Evolutionary conservation across 2,888 invertebrate species (phyloP), one percentile per base, ranked within the genome.

Genomic region (Ochropleura leucogaster): DNA sequence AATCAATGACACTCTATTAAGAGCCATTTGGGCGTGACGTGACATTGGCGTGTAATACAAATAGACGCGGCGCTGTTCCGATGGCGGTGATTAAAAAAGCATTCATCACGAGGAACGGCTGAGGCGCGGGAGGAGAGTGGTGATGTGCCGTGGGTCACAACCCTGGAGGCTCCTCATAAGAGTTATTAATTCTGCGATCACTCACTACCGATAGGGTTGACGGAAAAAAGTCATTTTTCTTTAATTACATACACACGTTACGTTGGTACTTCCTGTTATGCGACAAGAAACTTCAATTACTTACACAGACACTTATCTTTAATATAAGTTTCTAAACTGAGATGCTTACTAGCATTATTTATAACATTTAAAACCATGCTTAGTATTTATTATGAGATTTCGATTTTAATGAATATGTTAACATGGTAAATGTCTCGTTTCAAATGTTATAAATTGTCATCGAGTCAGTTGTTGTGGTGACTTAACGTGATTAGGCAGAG

Each of bases 131-230:
- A 3, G n/a, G 18, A 3, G 9, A n/a, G 6, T 3, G 18, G 30
- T 73, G 84, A 70, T 68, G 70, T 81, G 66, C 74, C 68, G 73
- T 68, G 74, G 66, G 68, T 79, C 85, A 82, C 85, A 87, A 72
- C 77, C 80, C 82, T 82, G 74, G 70, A 79, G 82, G 77, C 66
- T 72, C 67, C 85, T 87, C 89, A 88, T 90, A 89, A 90, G 77
- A 79, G 71, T 72, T 79, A 89, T 87, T 85, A 88, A 89, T 88
- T 87, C 72, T 69, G 74, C 74, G 83, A 90, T 89, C 86, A 76
- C 81, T 89, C 89, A 85, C 80, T 69, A 67, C 49, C 64, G 69
- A 62, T 44, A 77, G 74, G 75, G 71, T 49, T 72, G 67, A 73
- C 40, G 30, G 30, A 12, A 70, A 0, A 20, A 8, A 20, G 7